Evolutionary conservation across 1,140 invertebrate species (phyloP).

Genomic region (Heliconius congener): DNA sequence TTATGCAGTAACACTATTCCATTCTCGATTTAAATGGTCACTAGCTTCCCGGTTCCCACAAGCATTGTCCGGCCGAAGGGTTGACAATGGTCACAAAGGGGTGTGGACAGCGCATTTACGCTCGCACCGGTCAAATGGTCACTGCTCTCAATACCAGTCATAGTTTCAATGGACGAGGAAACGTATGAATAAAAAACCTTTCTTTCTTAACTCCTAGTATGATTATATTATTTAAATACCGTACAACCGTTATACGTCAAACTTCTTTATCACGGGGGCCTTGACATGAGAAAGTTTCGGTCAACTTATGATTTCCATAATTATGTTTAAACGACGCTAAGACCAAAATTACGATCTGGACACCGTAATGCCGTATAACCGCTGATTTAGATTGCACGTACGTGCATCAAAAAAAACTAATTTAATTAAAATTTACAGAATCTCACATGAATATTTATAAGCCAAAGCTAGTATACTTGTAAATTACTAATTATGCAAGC

Average conservation of each 20-base stretch:
- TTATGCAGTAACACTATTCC: conserved; percentile 55
- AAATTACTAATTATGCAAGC: conserved; percentile 29
- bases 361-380: background rate
- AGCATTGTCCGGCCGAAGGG: conserved; percentile 68
- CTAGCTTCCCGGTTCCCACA: conserved; percentile 73
- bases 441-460: conserved; percentile 30
- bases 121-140: conserved; percentile 77
- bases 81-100: conserved; percentile 72
- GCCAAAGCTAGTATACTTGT: conserved; percentile 12
- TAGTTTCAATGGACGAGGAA: conserved; percentile 72
- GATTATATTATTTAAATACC: conserved; percentile 76
- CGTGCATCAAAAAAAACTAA: background rate
- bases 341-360: conserved; percentile 19
- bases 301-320: conserved; percentile 31
- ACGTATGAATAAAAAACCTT: conserved; percentile 72
- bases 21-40: conserved; percentile 63
- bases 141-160: conserved; percentile 63
- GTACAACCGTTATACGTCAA: conserved; percentile 72
- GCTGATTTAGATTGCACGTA: background rate
- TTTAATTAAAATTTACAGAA: conserved; percentile 16
- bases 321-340: conserved; percentile 3
- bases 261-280: conserved; percentile 59
- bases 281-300: conserved; percentile 69
- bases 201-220: conserved; percentile 63
- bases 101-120: conserved; percentile 70